phyloP scores from a whole-genome alignment of 2,113 vertebrate genomes.

The Brienomyrus longianalis region DNA sequence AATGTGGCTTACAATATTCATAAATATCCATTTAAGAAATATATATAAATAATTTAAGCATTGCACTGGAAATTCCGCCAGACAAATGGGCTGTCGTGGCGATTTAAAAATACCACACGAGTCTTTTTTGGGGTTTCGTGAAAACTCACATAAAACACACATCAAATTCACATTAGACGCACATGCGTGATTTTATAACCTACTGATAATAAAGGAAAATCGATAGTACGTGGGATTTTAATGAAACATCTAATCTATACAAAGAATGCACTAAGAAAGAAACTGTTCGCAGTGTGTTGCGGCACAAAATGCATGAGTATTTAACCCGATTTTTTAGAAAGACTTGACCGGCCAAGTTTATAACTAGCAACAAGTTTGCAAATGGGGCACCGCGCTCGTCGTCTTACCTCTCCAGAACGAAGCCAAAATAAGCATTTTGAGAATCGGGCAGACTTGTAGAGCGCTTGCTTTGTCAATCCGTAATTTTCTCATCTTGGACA shows the following conservation, averaged over 20 bases:
- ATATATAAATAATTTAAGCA: background rate
- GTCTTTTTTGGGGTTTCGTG: background rate
- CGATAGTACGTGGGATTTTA: background rate
- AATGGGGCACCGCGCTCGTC: background rate
- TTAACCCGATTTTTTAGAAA: background rate
- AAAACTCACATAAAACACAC: background rate
- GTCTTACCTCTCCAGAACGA: conserved; percentile 34
- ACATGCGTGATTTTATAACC: background rate
- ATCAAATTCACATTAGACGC: background rate
- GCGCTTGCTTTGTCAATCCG: conserved; percentile 24
- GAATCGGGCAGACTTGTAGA: conserved; percentile 20
- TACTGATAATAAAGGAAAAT: background rate
- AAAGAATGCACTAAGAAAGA: background rate
- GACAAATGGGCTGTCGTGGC: background rate
- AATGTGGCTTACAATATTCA: background rate
- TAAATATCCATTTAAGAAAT: background rate
- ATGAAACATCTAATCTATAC: too few relatives aligned
- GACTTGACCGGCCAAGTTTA: background rate
- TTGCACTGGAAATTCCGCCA: background rate
- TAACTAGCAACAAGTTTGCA: conserved; percentile 28
- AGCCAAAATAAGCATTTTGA: conserved; percentile 21
- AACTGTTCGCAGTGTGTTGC: background rate
- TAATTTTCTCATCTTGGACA: conserved; percentile 32
- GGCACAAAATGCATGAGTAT: background rate
- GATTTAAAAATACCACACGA: background rate